Evolutionary conservation across 2,888 invertebrate genomes (phyloP).

Genomic region (Platerodrilus igneus): DNA sequence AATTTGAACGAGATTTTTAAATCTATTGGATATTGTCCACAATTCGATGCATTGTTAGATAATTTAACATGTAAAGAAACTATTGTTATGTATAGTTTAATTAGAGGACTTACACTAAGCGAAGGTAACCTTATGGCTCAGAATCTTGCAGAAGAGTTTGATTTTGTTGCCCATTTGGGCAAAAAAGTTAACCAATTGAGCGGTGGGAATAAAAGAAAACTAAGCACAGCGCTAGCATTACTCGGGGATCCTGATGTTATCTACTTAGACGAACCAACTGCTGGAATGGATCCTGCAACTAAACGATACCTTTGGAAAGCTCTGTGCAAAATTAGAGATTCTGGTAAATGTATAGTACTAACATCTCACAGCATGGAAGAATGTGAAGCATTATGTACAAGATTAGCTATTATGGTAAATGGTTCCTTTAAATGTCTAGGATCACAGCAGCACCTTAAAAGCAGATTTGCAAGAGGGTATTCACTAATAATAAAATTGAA

Average conservation of each 20-base stretch:
- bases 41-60: conserved; percentile 54
- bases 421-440: conserved; percentile 76
- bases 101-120: conserved; percentile 46
- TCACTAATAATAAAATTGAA: conserved; percentile 46
- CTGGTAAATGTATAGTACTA: conserved; percentile 71
- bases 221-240: conserved; percentile 53
- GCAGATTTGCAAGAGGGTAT: conserved; percentile 65
- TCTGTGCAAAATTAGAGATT: conserved; percentile 61
- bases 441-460: conserved; percentile 76
- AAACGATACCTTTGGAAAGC: conserved; percentile 77
- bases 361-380: conserved; percentile 88
- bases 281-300: conserved; percentile 76
- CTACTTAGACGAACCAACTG: conserved; percentile 51
- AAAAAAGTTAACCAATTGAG: conserved; percentile 48
- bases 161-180: conserved; percentile 47
- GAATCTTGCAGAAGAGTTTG: conserved; percentile 45
- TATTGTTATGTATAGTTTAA: conserved; percentile 50
- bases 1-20: conserved; percentile 57
- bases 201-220: conserved; percentile 55
- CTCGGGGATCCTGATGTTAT: conserved; percentile 52
- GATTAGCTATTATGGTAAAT: conserved; percentile 80
- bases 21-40: conserved; percentile 57
- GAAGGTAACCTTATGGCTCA: conserved; percentile 39
- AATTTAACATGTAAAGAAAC: conserved; percentile 54
- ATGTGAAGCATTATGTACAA: conserved; percentile 77